phyloP scores from a whole-genome alignment of 2,797 vertebrate genomes.

The Hylomyscus alleni region DNA sequence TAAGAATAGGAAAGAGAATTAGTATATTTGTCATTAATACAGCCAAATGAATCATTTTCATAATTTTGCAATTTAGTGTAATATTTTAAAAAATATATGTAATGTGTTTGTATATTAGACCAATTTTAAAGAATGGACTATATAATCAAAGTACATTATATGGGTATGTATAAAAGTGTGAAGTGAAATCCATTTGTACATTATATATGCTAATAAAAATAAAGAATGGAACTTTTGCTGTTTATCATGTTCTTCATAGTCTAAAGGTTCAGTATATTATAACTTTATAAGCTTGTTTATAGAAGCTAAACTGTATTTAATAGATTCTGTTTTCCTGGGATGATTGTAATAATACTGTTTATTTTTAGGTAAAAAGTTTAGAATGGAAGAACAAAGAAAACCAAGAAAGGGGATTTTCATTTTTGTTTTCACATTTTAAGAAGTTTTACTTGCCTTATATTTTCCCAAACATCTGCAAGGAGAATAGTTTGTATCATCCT shows the following conservation, averaged over 20 bases:
- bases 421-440: slow-evolving; percentile 98
- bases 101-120: slow-evolving; percentile 41
- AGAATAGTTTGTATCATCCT: slow-evolving; percentile 97
- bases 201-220: slow-evolving; percentile 19
- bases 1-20: slow-evolving; percentile 11
- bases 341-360: slow-evolving; percentile 73
- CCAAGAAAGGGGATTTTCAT: slow-evolving; percentile 98
- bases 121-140: slow-evolving; percentile 28
- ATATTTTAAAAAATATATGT: slow-evolving; percentile 36
- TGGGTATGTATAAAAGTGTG: not conserved
- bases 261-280: slow-evolving; percentile 48
- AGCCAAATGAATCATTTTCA: slow-evolving; percentile 14
- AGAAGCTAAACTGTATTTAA: slow-evolving; percentile 32
- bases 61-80: slow-evolving; percentile 60
- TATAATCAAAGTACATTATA: not conserved
- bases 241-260: not conserved
- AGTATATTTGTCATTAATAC: slow-evolving; percentile 26
- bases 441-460: slow-evolving; percentile 99
- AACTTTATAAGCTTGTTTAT: slow-evolving; percentile 50
- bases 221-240: not conserved
- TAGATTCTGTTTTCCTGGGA: slow-evolving; percentile 49
- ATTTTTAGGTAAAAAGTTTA: slow-evolving; percentile 96
- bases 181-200: not conserved
- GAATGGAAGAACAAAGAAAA: slow-evolving; percentile 99
- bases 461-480: slow-evolving; percentile 98